These are phyloP conservation scores for Phodopus roborovskii DNA, from an alignment of 2,113 vertebrate species.

Conservation along the genomic window DNA sequence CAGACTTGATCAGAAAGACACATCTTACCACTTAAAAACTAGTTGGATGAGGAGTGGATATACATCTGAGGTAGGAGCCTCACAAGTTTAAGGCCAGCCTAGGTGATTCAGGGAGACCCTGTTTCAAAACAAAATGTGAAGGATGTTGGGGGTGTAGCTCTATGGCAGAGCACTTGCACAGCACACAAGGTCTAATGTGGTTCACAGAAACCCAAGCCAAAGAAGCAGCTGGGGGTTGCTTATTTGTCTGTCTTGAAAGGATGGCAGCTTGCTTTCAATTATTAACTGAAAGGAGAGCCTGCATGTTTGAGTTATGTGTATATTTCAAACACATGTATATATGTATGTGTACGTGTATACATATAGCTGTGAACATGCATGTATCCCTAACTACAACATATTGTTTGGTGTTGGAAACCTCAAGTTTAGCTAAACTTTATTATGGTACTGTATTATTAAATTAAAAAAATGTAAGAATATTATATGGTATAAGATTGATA, in stretches of 20 bases:
- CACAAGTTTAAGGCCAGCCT: not conserved
- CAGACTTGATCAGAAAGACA: not conserved
- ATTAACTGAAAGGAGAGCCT: not conserved
- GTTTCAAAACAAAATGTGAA: not conserved
- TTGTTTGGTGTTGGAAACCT: not conserved
- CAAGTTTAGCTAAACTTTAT: not conserved
- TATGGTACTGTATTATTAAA: not conserved
- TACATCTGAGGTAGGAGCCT: no score
- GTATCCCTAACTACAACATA: not conserved
- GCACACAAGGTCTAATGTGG: not conserved
- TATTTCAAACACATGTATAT: not conserved
- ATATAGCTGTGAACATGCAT: no score
- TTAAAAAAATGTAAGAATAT: not conserved
- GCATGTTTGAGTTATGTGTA: not conserved
- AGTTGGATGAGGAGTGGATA: not conserved
- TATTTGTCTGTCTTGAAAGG: not conserved
- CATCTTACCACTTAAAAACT: not conserved
- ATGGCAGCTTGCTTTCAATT: not conserved
- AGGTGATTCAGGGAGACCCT: not conserved
- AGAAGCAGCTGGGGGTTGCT: not conserved
- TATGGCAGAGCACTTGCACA: no score
- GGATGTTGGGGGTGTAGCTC: not conserved
- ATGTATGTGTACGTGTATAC: not conserved
- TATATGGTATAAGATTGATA: not conserved
- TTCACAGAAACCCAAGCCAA: not conserved